Evolutionary conservation across 2,113 vertebrate genomes (phyloP).

Genomic region (Sitta europaea): DNA sequence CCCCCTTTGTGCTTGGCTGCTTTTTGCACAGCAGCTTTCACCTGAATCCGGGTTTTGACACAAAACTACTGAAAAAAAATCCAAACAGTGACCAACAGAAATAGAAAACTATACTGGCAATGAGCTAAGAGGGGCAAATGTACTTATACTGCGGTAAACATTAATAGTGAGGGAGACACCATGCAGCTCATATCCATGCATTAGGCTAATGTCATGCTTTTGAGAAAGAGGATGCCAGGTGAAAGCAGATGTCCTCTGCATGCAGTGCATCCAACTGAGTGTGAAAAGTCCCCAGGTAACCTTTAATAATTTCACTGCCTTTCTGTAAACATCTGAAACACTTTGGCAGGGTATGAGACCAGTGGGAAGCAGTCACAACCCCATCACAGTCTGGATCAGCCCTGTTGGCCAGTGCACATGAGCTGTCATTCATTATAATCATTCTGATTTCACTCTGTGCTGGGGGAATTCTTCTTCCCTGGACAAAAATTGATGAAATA

Average conservation of each 20-base stretch:
- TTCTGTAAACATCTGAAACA: not conserved
- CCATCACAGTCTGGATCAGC: not conserved
- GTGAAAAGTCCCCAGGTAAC: not conserved
- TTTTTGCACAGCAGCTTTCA: not conserved
- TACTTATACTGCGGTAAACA: not conserved
- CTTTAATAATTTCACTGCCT: not conserved
- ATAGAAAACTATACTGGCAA: not conserved
- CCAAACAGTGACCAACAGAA: not conserved
- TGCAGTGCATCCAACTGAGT: not conserved
- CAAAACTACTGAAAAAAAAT: not conserved
- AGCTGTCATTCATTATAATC: not conserved
- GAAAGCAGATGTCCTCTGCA: not conserved
- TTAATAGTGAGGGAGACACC: not conserved
- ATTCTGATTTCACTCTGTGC: not conserved
- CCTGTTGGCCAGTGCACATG: accelerated
- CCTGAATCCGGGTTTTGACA: not conserved
- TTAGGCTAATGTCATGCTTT: not conserved
- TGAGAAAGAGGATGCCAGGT: not conserved
- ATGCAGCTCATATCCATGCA: not conserved
- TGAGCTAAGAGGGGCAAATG: not conserved
- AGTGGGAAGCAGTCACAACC: not conserved
- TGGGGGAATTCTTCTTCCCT: not conserved
- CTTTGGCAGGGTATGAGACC: not conserved
- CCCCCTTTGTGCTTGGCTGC: not conserved
- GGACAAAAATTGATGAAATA: not conserved